Conservation (phyloP, 2,113 vertebrate genomes). For the Rynchops niger region DNA sequence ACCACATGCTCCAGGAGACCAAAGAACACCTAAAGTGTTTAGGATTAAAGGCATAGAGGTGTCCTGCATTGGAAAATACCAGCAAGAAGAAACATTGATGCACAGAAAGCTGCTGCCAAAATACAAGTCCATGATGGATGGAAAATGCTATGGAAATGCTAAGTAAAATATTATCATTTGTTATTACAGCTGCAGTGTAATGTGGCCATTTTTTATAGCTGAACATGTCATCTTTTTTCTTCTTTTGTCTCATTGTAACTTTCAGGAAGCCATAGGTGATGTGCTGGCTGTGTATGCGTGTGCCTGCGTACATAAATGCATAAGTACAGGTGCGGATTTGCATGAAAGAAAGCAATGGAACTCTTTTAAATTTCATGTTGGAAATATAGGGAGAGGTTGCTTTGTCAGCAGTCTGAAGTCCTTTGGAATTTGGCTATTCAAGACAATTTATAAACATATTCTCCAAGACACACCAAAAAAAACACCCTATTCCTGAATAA, state of each 20-base stretch:
- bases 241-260: background rate
- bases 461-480: background rate
- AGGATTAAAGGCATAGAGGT: background rate
- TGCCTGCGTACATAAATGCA: background rate
- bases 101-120: background rate
- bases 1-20: background rate
- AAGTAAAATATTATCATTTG: slow-evolving; percentile 39
- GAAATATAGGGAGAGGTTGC: background rate
- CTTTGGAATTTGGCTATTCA: background rate
- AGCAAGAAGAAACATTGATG: background rate
- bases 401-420: background rate
- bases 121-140: background rate
- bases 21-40: background rate
- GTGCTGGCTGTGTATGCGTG: background rate
- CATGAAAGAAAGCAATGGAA: background rate
- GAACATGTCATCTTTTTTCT: background rate
- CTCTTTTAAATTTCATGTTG: background rate
- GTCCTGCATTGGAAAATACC: background rate
- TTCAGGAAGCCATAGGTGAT: background rate
- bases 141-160: background rate
- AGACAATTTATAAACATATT: background rate
- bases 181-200: slow-evolving; percentile 1
- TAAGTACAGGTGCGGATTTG: background rate
- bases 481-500: background rate
- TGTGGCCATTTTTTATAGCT: background rate